Percentiles rank a stretch among this genome's conserved stretches.
phyloP scores from a whole-genome alignment of 2,113 vertebrate genomes.

The Octodon degus region DNA sequence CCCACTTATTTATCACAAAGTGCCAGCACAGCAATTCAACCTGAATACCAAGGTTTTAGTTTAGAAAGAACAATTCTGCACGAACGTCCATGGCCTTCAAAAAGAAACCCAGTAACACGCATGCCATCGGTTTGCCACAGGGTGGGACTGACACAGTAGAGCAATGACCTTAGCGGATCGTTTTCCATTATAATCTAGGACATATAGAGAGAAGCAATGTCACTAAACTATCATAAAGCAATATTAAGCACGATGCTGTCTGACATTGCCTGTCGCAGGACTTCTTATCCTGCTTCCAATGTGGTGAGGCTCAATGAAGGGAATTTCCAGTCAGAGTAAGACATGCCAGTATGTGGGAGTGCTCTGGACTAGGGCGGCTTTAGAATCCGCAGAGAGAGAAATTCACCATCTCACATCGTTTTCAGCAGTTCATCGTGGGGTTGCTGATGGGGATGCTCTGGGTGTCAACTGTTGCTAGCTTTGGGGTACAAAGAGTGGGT shows the following conservation, averaged over 20 bases:
- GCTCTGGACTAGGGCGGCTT: not conserved
- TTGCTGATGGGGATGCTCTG: not conserved
- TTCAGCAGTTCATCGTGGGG: not conserved
- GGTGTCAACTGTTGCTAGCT: not conserved
- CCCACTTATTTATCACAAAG: not conserved
- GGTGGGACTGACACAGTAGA: not conserved
- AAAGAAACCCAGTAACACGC: not conserved
- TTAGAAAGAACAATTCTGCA: not conserved
- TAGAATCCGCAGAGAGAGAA: not conserved
- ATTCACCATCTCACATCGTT: not conserved
- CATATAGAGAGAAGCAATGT: not conserved
- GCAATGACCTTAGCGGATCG: not conserved
- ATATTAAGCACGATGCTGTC: not conserved
- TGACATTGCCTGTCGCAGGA: not conserved
- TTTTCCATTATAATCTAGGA: not conserved
- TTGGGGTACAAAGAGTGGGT: not conserved
- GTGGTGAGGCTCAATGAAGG: not conserved
- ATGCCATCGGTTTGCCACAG: not conserved
- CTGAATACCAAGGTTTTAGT: not conserved
- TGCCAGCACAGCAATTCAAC: not conserved
- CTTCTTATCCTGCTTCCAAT: not conserved
- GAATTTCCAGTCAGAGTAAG: not conserved
- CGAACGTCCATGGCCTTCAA: not conserved
- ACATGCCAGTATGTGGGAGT: not conserved
- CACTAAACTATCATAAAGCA: not conserved